Conservation (phyloP, 2,797 vertebrate species). For the Pseudochromis fuscus region DNA sequence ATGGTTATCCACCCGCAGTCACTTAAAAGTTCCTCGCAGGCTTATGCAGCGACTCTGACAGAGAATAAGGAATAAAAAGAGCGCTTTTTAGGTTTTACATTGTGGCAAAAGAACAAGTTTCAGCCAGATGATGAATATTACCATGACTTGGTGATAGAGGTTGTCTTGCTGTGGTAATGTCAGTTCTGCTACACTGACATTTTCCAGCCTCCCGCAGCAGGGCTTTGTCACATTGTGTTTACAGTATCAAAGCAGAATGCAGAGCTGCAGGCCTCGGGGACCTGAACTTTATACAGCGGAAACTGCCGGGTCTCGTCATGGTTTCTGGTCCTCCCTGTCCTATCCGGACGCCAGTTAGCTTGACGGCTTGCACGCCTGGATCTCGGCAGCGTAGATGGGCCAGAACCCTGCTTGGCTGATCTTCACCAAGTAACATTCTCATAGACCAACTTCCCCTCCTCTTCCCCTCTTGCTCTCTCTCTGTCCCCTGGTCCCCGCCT, state of each 20-base stretch:
- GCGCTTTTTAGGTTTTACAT: background rate
- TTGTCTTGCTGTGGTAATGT: conserved; percentile 41
- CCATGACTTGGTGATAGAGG: conserved; percentile 29
- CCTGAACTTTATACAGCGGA: conserved; percentile 63
- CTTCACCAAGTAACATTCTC: conserved; percentile 54
- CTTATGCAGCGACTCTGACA: background rate
- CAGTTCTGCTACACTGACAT: conserved; percentile 61
- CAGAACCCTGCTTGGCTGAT: conserved; percentile 33
- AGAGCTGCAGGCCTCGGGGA: conserved; percentile 58
- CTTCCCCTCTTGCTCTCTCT: conserved; percentile 43
- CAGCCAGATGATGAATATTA: conserved; percentile 25
- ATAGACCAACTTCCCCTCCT: conserved; percentile 47
- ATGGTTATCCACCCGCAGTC: background rate
- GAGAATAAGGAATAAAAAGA: background rate
- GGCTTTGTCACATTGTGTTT: conserved; percentile 75
- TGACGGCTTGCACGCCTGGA: conserved; percentile 50
- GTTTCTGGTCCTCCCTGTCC: conserved; percentile 48
- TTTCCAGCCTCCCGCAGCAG: conserved; percentile 65
- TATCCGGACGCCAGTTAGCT: conserved; percentile 53
- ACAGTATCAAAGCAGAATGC: conserved; percentile 70
- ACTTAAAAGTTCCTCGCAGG: conserved; percentile 23
- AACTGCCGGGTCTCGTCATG: conserved; percentile 40
- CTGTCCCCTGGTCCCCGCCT: conserved; percentile 63
- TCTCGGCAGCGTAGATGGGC: conserved; percentile 27
- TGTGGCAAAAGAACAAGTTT: conserved; percentile 10